phyloP scores from a whole-genome alignment of 2,888 invertebrate species.

The Neelides folsomi region DNA sequence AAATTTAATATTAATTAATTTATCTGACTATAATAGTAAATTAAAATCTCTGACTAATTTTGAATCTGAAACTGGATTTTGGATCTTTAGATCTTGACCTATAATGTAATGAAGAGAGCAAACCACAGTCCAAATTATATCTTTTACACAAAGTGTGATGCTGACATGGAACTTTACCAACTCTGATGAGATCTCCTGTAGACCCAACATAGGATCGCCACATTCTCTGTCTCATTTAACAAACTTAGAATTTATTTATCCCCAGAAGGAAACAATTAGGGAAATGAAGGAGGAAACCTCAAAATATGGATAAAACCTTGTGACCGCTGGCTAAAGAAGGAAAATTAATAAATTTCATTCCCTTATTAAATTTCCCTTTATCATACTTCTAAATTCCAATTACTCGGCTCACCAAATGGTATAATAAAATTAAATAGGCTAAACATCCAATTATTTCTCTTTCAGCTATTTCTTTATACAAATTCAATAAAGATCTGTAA shows the following conservation, averaged over 20 bases:
- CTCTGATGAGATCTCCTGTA: conserved; percentile 23
- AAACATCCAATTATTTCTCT: no score
- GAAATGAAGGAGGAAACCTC: background rate
- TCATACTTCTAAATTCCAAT: no score
- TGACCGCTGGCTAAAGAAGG: background rate
- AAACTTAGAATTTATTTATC: background rate
- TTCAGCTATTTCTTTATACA: no score
- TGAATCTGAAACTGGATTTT: no score
- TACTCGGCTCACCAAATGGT: no score
- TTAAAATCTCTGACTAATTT: no score
- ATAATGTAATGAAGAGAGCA: background rate
- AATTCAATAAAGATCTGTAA: no score
- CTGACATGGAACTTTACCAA: conserved; percentile 18
- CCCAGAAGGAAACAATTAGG: conserved; percentile 4
- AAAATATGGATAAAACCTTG: no score
- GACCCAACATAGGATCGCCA: conserved; percentile 31
- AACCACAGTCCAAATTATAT: conserved; percentile 26
- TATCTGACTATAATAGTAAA: no score
- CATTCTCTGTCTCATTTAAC: conserved; percentile 17
- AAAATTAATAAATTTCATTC: background rate
- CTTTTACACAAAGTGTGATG: conserved; percentile 29
- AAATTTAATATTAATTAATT: no score
- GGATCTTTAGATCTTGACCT: no score
- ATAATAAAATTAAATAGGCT: no score
- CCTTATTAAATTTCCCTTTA: background rate